These are phyloP conservation scores for roundworm (Caenorhabditis elegans) DNA, from an alignment of 1,140 invertebrate genomes.

Conservation along the genomic window WBcel235 BX284605.5:12143001-12143500, in stretches of 20 bases:
- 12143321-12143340: not conserved
- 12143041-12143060: not conserved
- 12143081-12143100: not conserved
- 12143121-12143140: not conserved
- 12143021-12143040: not conserved
- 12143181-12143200: not conserved
- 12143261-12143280: not conserved
- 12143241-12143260: not conserved
- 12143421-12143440: not conserved
- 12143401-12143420: not conserved
- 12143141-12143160: not conserved
- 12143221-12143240: not conserved
- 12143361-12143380: no score
- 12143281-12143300: not conserved
- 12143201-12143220: not conserved
- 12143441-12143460: not conserved
- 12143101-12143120: not conserved
- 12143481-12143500: not conserved
- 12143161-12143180: not conserved
- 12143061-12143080: not conserved
- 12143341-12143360: not conserved
- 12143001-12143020: conserved; percentile 13
- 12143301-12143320: not conserved
- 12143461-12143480: not conserved
- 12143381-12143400: no score